These are phyloP conservation scores for Mycalesis mineus DNA, from an alignment of 2,888 invertebrate species.

Conservation along the genomic window DNA sequence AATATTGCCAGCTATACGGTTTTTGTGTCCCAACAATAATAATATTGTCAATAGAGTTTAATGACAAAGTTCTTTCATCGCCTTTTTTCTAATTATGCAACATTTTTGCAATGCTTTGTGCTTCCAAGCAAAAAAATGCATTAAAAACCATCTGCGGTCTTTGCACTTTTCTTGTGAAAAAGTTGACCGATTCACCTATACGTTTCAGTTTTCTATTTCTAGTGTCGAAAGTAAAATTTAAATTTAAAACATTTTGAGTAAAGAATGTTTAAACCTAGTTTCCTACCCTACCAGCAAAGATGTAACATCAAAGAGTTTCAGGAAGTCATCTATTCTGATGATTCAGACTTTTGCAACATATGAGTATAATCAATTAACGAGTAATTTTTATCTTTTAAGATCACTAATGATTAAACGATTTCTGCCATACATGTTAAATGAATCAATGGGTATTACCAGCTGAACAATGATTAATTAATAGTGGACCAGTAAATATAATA, in stretches of 20 bases:
- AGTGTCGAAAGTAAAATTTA: slow-evolving; percentile 4
- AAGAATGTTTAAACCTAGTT: no score
- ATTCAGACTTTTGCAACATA: not conserved
- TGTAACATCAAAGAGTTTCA: not conserved
- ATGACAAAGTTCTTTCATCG: not conserved
- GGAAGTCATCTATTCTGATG: not conserved
- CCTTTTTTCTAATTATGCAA: slow-evolving; percentile 2
- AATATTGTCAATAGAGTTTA: slow-evolving; percentile 3
- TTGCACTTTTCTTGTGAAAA: not conserved
- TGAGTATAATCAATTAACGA: not conserved
- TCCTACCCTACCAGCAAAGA: no score
- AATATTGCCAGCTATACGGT: not conserved
- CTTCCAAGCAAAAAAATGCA: not conserved
- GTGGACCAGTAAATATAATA: no score
- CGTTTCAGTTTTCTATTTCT: not conserved
- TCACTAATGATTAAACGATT: not conserved
- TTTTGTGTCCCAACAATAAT: slow-evolving; percentile 1
- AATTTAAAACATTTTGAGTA: not conserved
- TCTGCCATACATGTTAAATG: not conserved
- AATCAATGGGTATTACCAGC: no score
- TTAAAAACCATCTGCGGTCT: not conserved
- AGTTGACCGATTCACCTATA: slow-evolving; percentile 1
- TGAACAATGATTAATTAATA: no score
- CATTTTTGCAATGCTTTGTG: slow-evolving; percentile 5
- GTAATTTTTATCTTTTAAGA: not conserved